Evolutionary conservation across 2,888 invertebrate genomes (phyloP).

Genomic region (Drosophila neonasuta): DNA sequence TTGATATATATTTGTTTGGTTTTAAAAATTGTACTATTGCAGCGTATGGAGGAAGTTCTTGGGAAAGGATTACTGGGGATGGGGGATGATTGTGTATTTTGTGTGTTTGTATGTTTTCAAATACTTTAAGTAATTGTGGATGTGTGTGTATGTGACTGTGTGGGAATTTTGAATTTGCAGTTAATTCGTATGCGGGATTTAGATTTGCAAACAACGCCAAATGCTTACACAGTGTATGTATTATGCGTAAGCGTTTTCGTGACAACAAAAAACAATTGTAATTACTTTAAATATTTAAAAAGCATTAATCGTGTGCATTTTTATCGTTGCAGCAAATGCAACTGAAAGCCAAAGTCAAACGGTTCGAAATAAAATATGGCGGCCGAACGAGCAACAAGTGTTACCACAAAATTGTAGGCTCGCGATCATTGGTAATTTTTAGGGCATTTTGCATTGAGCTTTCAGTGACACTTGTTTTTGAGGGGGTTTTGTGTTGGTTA

Average conservation of each 20-base stretch:
- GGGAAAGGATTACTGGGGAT: conserved; percentile 32
- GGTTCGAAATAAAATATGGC: conserved; percentile 14
- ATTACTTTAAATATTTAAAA: conserved; percentile 80
- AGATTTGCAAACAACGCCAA: conserved; percentile 50
- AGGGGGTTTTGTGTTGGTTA: conserved; percentile 21
- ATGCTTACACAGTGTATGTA: conserved; percentile 35
- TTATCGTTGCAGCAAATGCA: conserved; percentile 46
- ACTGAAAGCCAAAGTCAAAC: conserved; percentile 55
- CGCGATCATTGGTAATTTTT: conserved; percentile 19
- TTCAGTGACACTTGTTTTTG: conserved; percentile 60
- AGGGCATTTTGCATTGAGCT: conserved; percentile 40
- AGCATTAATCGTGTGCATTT: conserved; percentile 63
- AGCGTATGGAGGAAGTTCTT: conserved; percentile 81
- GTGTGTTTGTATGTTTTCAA: conserved; percentile 69
- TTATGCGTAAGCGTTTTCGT: conserved; percentile 45
- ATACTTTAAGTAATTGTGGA: conserved; percentile 77
- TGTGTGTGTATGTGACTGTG: conserved; percentile 43
- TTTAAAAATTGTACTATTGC: conserved; percentile 82
- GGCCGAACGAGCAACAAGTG: conserved; percentile 30
- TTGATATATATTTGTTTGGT: conserved; percentile 77
- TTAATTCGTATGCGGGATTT: conserved; percentile 65
- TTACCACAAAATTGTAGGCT: conserved; percentile 13
- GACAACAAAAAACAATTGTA: conserved; percentile 72
- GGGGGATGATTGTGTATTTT: conserved; percentile 22
- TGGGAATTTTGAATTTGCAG: conserved; percentile 70